A percentile compares a stretch with the other conserved stretches of the same genome.
Conservation (phyloP, 2,888 invertebrate species). For the Pachliopta kotzebuea region DNA sequence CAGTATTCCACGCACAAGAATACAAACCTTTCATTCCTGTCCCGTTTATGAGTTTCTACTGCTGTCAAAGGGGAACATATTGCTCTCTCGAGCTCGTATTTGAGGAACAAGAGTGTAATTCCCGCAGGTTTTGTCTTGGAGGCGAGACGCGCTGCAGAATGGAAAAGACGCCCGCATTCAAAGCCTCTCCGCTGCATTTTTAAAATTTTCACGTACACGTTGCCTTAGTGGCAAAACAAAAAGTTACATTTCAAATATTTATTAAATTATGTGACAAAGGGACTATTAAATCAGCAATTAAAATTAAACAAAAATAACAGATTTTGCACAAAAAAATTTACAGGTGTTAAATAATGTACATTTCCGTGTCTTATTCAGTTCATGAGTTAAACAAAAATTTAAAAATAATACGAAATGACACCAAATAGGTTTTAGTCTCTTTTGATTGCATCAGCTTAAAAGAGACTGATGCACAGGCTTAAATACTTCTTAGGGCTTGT, state of each 20-base stretch:
- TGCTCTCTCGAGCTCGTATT: conserved; percentile 60
- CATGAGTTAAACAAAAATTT: too few relatives aligned
- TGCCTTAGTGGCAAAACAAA: conserved; percentile 44
- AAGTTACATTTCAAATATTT: conserved; percentile 30
- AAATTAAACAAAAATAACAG: not conserved
- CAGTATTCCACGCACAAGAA: conserved; percentile 40
- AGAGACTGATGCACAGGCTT: too few relatives aligned
- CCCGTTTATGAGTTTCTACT: conserved; percentile 67
- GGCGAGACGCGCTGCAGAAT: conserved; percentile 62
- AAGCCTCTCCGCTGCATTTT: conserved; percentile 65
- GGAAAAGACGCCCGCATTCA: conserved; percentile 66
- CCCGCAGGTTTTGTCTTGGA: conserved; percentile 73
- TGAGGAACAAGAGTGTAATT: conserved; percentile 74
- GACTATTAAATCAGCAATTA: not conserved
- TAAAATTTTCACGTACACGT: conserved; percentile 47
- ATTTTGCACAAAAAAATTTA: too few relatives aligned
- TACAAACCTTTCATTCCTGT: conserved; percentile 57
- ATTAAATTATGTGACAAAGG: not conserved
- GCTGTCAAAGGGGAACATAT: conserved; percentile 73
- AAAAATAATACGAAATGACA: too few relatives aligned
- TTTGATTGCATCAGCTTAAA: too few relatives aligned
- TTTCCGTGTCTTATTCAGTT: too few relatives aligned
- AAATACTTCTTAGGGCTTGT: too few relatives aligned
- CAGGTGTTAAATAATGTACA: too few relatives aligned
- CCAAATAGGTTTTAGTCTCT: too few relatives aligned